phyloP scores from a whole-genome alignment of 2,888 invertebrate species.

The Zelleria hepariella region DNA sequence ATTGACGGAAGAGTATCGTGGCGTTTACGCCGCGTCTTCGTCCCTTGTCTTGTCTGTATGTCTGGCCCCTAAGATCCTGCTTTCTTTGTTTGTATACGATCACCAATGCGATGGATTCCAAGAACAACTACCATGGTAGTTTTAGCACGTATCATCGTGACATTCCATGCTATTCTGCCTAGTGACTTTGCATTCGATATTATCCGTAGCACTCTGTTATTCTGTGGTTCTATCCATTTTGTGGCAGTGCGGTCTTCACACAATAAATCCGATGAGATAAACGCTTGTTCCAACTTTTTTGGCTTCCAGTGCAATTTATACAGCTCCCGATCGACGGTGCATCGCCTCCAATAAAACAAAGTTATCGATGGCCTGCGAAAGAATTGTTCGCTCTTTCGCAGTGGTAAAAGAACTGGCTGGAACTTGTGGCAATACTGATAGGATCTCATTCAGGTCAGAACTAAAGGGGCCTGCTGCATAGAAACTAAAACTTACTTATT shows the following conservation, averaged over 20 bases:
- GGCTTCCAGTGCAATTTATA: not conserved
- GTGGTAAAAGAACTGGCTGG: not conserved
- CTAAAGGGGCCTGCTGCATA: not conserved
- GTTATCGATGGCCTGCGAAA: not conserved
- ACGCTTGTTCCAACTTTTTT: not conserved
- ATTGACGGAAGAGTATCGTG: no score
- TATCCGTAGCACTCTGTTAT: not conserved
- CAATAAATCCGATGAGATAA: not conserved
- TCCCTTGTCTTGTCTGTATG: no score
- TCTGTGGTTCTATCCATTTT: not conserved
- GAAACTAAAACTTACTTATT: not conserved
- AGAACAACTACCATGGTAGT: no score
- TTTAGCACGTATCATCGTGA: no score
- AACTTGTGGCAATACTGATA: not conserved
- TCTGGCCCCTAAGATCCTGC: no score
- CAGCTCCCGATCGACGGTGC: not conserved
- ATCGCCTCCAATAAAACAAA: not conserved
- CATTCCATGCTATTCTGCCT: no score
- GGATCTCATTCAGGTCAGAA: not conserved
- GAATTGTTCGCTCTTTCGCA: not conserved
- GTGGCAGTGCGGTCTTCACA: not conserved
- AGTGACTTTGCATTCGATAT: no score
- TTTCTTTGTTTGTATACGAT: no score
- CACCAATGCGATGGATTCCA: no score
- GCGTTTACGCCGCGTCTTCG: no score